phyloP scores from a whole-genome alignment of 2,113 vertebrate genomes.

The Sprattus sprattus region DNA sequence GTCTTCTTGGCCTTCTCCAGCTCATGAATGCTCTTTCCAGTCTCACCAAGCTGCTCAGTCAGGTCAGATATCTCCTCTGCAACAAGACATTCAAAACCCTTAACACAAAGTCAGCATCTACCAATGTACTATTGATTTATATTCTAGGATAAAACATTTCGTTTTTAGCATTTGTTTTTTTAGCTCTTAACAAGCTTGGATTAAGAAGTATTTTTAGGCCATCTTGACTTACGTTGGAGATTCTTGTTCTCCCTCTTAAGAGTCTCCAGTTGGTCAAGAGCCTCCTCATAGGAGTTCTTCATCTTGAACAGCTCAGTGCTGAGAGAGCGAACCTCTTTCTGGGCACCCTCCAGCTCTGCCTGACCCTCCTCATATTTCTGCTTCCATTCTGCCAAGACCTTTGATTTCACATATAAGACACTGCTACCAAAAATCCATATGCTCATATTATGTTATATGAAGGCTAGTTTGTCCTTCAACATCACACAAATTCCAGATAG shows the following conservation, averaged over 20 bases:
- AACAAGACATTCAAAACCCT: no score
- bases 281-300: slow-evolving; percentile 73
- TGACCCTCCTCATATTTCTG: slow-evolving; percentile 47
- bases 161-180: no score
- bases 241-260: slow-evolving; percentile 12
- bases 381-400: slow-evolving; percentile 45
- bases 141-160: no score
- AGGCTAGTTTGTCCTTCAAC: no score
- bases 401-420: no score
- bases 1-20: slow-evolving; percentile 81
- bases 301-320: slow-evolving; percentile 70
- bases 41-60: slow-evolving; percentile 57
- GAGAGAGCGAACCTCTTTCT: slow-evolving; percentile 65
- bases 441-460: no score
- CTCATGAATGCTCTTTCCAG: slow-evolving; percentile 78
- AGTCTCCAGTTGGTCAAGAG: slow-evolving; percentile 71
- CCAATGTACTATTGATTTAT: no score
- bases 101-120: no score
- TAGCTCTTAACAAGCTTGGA: no score
- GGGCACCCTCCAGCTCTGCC: slow-evolving; percentile 34
- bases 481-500: no score
- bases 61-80: slow-evolving; percentile 52
- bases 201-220: no score
- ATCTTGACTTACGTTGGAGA: neutral
- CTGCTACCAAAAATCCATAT: no score